phyloP scores from a whole-genome alignment of 2,113 vertebrate species.

The Cromileptes altivelis region DNA sequence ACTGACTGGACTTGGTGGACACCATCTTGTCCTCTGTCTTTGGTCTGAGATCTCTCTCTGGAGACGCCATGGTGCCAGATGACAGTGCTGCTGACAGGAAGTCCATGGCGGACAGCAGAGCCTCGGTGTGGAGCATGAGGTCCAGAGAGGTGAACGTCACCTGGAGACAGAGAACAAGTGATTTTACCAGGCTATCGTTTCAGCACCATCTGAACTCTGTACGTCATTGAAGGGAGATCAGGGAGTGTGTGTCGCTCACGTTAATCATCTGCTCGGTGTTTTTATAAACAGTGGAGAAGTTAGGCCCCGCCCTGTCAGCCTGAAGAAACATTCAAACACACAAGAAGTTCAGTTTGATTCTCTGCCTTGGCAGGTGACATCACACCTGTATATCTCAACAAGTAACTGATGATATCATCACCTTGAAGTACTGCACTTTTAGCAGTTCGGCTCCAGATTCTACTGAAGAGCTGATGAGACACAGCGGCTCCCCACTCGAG shows the following conservation, averaged over 20 bases:
- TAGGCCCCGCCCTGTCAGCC: conserved; percentile 90
- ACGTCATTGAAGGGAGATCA: no score
- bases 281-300: conserved; percentile 87
- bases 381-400: not conserved
- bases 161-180: conserved; percentile 70
- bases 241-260: conserved; percentile 80
- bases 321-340: conserved; percentile 66
- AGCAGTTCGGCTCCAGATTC: conserved; percentile 90
- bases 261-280: conserved; percentile 90
- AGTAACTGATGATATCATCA: conserved; percentile 53
- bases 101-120: conserved; percentile 92
- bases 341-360: not conserved
- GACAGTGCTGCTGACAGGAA: conserved; percentile 88
- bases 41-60: conserved; percentile 78
- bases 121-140: conserved; percentile 92
- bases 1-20: conserved; percentile 78
- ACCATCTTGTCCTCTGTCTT: conserved; percentile 80
- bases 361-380: not conserved
- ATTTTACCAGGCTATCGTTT: no score
- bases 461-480: conserved; percentile 90
- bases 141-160: conserved; percentile 92
- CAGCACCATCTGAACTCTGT: no score
- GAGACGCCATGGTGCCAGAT: conserved; percentile 54
- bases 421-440: conserved; percentile 93
- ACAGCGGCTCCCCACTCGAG: conserved; percentile 85